These are phyloP conservation scores for Heliconius hewitsoni DNA, from an alignment of 1,140 invertebrate species.

Conservation along the genomic window DNA sequence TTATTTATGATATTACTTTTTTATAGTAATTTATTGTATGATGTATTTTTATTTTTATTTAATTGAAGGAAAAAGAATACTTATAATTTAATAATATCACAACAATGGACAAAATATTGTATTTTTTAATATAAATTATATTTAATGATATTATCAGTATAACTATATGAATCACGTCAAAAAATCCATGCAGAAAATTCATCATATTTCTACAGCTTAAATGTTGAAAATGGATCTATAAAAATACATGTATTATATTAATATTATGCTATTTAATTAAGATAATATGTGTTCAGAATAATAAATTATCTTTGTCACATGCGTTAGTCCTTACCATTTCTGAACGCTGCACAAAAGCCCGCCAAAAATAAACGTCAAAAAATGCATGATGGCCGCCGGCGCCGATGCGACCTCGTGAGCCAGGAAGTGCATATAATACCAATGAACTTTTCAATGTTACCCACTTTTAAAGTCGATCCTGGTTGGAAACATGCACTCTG, in stretches of 20 bases:
- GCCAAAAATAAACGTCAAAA: slow-evolving; percentile 80
- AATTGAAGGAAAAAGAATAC: not conserved
- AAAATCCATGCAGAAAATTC: too few relatives aligned
- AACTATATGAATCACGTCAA: too few relatives aligned
- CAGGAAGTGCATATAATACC: slow-evolving; percentile 79
- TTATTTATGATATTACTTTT: not conserved
- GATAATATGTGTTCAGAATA: not conserved
- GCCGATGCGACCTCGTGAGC: slow-evolving; percentile 62
- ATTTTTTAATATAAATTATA: too few relatives aligned
- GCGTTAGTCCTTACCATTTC: slow-evolving; percentile 56
- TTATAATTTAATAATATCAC: too few relatives aligned
- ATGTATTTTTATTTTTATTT: not conserved
- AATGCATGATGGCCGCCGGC: slow-evolving; percentile 72
- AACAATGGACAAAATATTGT: too few relatives aligned
- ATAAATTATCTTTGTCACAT: slow-evolving; percentile 23
- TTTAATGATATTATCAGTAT: too few relatives aligned
- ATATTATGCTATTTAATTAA: slow-evolving; percentile 8
- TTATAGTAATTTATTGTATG: not conserved
- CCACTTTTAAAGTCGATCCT: slow-evolving; percentile 65
- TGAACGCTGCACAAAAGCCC: slow-evolving; percentile 55
- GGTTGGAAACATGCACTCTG: slow-evolving; percentile 59
- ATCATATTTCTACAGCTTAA: too few relatives aligned
- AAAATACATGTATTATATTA: slow-evolving; percentile 2
- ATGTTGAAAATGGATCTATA: not conserved
- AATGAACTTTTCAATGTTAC: slow-evolving; percentile 79